Conservation (phyloP, 2,797 vertebrate species). For the Nyctalus aviator region DNA sequence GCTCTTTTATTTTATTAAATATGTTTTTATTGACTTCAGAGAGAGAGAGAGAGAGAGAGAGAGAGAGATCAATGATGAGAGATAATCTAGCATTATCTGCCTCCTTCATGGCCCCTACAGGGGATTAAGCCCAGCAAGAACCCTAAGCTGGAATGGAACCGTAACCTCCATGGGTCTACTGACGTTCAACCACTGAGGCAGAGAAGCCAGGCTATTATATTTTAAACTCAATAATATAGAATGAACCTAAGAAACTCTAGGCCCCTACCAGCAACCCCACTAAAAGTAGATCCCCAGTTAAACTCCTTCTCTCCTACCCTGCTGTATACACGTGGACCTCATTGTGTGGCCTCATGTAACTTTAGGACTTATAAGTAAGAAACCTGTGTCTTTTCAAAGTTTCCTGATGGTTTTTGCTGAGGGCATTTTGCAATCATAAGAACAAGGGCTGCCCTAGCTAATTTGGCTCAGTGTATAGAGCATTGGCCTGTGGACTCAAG, state of each 20-base stretch:
- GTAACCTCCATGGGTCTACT: too few relatives aligned
- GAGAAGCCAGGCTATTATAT: not conserved
- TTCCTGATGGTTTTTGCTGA: not conserved
- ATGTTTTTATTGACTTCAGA: too few relatives aligned
- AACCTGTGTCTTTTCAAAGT: not conserved
- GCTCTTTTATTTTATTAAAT: not conserved
- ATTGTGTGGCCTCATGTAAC: not conserved
- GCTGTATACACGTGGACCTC: not conserved
- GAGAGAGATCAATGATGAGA: too few relatives aligned
- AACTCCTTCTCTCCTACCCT: not conserved
- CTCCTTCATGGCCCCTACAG: too few relatives aligned
- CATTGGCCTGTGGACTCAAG: too few relatives aligned
- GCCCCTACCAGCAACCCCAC: not conserved
- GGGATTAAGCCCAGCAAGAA: too few relatives aligned
- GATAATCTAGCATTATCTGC: too few relatives aligned
- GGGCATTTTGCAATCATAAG: not conserved
- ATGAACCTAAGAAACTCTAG: not conserved
- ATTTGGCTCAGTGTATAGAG: too few relatives aligned
- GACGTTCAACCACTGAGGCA: too few relatives aligned
- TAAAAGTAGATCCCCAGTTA: not conserved
- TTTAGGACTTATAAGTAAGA: not conserved
- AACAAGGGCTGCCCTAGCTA: not conserved
- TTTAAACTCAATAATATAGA: not conserved
- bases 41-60: too few relatives aligned
- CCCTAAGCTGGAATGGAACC: too few relatives aligned